These are phyloP conservation scores for Cheilosia variabilis DNA, from an alignment of 2,888 invertebrate genomes.

Conservation along the genomic window DNA sequence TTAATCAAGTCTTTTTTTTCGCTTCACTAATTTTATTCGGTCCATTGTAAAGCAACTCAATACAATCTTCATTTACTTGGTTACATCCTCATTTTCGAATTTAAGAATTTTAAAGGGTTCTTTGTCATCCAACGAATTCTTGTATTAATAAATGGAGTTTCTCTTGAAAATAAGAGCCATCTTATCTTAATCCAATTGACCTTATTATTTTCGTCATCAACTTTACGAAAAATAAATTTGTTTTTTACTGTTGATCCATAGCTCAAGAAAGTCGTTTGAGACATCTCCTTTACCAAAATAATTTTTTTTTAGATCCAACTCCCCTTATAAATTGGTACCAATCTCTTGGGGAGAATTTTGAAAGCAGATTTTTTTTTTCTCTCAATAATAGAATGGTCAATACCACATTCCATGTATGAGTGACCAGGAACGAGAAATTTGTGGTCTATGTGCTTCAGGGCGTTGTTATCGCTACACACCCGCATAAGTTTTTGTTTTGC, in stretches of 20 bases:
- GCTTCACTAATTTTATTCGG: conserved; percentile 44
- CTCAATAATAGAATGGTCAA: conserved; percentile 53
- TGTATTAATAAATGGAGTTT: conserved; percentile 61
- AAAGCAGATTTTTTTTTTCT: conserved; percentile 64
- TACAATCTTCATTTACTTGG: conserved; percentile 24
- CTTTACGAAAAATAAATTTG: conserved; percentile 62
- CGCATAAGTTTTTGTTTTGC: conserved; percentile 69
- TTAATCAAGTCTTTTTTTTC: conserved; percentile 57
- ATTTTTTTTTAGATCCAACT: conserved; percentile 57
- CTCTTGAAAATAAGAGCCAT: conserved; percentile 63
- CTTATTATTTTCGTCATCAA: conserved; percentile 54
- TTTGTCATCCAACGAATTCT: conserved; percentile 32
- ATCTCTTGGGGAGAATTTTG: conserved; percentile 69
- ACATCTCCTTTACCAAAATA: conserved; percentile 67
- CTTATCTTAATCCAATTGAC: conserved; percentile 63
- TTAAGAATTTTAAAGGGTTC: conserved; percentile 54
- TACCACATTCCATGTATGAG: conserved; percentile 64
- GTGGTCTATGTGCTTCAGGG: conserved; percentile 66
- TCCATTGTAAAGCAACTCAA: conserved; percentile 39
- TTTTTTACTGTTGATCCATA: conserved; percentile 47
- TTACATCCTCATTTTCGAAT: conserved; percentile 45
- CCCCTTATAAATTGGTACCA: conserved; percentile 62
- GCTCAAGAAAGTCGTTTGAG: conserved; percentile 47
- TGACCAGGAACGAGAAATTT: conserved; percentile 69
- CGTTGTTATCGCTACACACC: background rate